These are phyloP conservation scores for Acanthacorydalis orientalis DNA, from an alignment of 2,888 invertebrate species.

Conservation along the genomic window DNA sequence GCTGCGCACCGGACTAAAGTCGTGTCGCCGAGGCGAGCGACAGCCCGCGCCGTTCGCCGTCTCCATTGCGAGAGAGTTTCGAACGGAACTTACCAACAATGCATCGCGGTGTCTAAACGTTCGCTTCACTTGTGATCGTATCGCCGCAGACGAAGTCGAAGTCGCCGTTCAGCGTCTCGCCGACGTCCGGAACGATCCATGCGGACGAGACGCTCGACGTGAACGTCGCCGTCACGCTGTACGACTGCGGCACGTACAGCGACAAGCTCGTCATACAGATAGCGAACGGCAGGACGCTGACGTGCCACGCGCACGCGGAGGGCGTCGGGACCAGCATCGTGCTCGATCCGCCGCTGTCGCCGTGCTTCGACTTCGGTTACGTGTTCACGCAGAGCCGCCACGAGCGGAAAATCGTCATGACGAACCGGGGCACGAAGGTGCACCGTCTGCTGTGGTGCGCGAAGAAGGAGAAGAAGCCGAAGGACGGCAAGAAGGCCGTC, in stretches of 20 bases:
- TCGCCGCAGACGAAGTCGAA: background rate
- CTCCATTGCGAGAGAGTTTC: no score
- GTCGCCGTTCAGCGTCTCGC: background rate
- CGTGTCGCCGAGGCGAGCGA: no score
- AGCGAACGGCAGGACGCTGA: conserved; percentile 25
- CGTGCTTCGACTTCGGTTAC: conserved; percentile 37
- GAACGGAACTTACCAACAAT: no score
- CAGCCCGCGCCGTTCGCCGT: no score
- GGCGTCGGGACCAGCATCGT: conserved; percentile 50
- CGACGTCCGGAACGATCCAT: conserved; percentile 10
- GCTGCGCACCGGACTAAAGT: no score
- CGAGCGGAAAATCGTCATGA: conserved; percentile 27
- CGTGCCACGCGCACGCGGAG: conserved; percentile 33
- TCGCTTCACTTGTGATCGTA: no score
- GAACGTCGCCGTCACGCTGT: conserved; percentile 19
- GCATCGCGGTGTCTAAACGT: no score
- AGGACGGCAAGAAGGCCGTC: conserved; percentile 23
- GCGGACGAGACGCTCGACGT: conserved; percentile 19
- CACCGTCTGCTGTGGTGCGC: conserved; percentile 34
- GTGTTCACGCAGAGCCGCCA: conserved; percentile 40
- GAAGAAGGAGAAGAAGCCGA: conserved; percentile 26
- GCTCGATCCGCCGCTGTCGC: conserved; percentile 39
- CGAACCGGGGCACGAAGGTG: conserved; percentile 35
- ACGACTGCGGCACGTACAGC: conserved; percentile 20
- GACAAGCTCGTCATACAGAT: conserved; percentile 20